phyloP scores from a whole-genome alignment of 2,888 invertebrate species.

The Podabrus alpinus region DNA sequence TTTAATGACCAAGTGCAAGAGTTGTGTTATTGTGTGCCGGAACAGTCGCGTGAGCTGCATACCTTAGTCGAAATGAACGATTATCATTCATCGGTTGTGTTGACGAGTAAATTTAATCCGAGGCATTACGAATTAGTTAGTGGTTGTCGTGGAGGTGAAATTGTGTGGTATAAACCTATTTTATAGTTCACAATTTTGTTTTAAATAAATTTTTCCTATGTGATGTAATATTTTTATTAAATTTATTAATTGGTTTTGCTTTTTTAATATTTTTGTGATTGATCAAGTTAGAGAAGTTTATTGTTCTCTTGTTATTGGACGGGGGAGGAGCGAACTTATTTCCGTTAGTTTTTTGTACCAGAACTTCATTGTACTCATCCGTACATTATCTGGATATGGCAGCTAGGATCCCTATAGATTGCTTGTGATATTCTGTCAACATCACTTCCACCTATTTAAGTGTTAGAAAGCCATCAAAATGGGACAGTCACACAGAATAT shows the following conservation, averaged over 20 bases:
- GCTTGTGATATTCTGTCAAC: too few relatives aligned
- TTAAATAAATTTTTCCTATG: not conserved
- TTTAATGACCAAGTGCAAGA: conserved; percentile 80
- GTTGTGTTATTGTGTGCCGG: conserved; percentile 69
- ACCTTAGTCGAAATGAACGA: conserved; percentile 72
- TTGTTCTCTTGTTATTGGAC: too few relatives aligned
- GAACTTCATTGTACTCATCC: too few relatives aligned
- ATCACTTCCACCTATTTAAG: too few relatives aligned
- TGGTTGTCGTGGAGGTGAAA: conserved; percentile 86
- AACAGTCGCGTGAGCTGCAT: conserved; percentile 58
- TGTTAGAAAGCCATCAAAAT: too few relatives aligned
- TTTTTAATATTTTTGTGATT: too few relatives aligned
- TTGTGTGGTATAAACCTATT: conserved; percentile 86
- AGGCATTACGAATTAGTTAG: conserved; percentile 84
- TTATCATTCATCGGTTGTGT: conserved; percentile 82
- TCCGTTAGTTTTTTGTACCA: too few relatives aligned
- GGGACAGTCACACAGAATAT: too few relatives aligned
- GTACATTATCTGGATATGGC: too few relatives aligned
- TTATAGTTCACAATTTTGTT: conserved; percentile 40
- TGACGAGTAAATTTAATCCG: conserved; percentile 90
- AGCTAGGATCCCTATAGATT: too few relatives aligned
- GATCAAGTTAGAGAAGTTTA: too few relatives aligned
- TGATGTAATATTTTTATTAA: not conserved
- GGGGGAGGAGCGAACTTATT: too few relatives aligned
- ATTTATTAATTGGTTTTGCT: not conserved